These are phyloP conservation scores for Stenodera caucasica DNA, from an alignment of 2,888 invertebrate species.

Conservation along the genomic window DNA sequence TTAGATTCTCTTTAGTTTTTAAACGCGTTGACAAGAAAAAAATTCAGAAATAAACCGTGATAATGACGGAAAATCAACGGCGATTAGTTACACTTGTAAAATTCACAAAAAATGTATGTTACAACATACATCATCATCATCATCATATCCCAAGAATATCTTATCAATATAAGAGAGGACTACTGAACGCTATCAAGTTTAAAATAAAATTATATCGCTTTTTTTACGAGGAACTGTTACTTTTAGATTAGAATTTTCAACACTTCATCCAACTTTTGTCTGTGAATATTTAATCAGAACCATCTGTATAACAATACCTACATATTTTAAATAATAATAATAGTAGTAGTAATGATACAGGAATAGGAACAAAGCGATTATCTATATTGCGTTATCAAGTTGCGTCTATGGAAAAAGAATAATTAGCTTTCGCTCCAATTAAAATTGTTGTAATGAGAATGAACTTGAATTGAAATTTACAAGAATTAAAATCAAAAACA, in stretches of 20 bases:
- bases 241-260: neutral
- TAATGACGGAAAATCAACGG: neutral
- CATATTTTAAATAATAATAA: neutral
- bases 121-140: too few species aligned
- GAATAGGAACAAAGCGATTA: neutral
- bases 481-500: too few species aligned
- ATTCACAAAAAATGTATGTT: neutral
- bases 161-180: too few species aligned
- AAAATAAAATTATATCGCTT: too few species aligned
- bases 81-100: neutral
- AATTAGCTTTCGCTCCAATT: constrained; percentile 6
- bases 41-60: neutral
- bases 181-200: too few species aligned
- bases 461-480: neutral
- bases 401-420: neutral
- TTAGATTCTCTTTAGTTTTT: too few species aligned
- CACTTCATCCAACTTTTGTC: neutral
- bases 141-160: too few species aligned
- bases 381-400: neutral
- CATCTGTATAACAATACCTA: neutral
- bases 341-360: neutral
- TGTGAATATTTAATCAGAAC: neutral
- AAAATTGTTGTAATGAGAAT: constrained; percentile 2
- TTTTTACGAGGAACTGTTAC: too few species aligned
- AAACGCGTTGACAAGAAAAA: neutral